phyloP scores from a whole-genome alignment of 2,113 vertebrate species.

The Mustelus asterias region DNA sequence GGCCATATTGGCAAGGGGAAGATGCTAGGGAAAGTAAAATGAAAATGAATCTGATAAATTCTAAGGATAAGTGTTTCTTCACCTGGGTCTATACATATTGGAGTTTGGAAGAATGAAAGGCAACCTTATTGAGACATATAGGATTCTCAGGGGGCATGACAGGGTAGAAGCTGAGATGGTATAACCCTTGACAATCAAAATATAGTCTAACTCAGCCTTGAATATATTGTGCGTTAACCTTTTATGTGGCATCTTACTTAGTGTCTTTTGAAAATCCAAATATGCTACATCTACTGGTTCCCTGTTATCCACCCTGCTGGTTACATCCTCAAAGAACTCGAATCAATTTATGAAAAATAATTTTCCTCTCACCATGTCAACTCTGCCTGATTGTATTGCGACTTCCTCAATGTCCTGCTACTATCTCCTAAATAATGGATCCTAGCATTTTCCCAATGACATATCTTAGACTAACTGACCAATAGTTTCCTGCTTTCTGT shows the following conservation, averaged over 20 bases:
- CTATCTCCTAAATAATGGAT: not conserved
- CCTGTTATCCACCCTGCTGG: not conserved
- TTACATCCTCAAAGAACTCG: not conserved
- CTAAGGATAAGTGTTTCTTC: not conserved
- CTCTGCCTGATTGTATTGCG: not conserved
- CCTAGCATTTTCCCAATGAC: not conserved
- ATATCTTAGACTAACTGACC: not conserved
- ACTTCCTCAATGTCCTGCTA: not conserved
- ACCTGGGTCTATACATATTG: too few relatives aligned
- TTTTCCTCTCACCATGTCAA: not conserved
- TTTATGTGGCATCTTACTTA: not conserved
- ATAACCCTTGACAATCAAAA: too few relatives aligned
- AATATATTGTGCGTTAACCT: not conserved
- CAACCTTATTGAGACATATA: too few relatives aligned
- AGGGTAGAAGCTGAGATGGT: too few relatives aligned
- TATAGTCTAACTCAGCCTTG: not conserved
- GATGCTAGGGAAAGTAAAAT: not conserved
- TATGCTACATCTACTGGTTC: not conserved
- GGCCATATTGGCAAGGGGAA: not conserved
- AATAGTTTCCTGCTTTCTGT: not conserved
- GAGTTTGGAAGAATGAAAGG: too few relatives aligned
- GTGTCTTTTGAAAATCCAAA: not conserved
- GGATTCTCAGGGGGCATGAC: too few relatives aligned
- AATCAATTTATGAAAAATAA: not conserved
- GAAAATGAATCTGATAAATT: not conserved